phyloP scores from a whole-genome alignment of 2,888 invertebrate genomes.

The Drosophila prostipennis region DNA sequence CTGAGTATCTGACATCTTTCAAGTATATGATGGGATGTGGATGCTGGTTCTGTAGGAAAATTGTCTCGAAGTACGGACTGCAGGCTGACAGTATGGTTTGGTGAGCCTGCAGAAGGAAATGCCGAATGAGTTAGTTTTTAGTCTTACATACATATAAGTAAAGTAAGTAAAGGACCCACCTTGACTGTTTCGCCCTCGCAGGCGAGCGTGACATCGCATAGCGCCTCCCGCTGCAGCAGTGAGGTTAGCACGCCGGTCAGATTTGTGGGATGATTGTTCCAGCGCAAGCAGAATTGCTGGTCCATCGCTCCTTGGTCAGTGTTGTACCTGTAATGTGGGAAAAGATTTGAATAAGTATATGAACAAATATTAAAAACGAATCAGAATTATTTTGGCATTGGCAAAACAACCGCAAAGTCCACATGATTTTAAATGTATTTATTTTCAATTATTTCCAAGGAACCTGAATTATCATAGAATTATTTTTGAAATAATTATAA shows the following conservation, averaged over 20 bases:
- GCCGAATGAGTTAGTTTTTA: background rate
- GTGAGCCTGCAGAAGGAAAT: conserved; percentile 88
- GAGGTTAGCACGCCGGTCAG: conserved; percentile 95
- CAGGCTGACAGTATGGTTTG: conserved; percentile 97
- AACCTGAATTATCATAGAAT: too few relatives aligned
- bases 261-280: conserved; percentile 97
- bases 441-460: too few relatives aligned
- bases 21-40: conserved; percentile 96
- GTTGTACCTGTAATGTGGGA: conserved; percentile 81
- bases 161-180: conserved; percentile 82
- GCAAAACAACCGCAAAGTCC: background rate
- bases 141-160: too few relatives aligned
- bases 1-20: conserved; percentile 95
- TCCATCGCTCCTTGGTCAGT: conserved; percentile 87
- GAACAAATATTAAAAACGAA: background rate
- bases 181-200: conserved; percentile 95
- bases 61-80: conserved; percentile 96
- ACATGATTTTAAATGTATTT: too few relatives aligned
- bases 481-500: too few relatives aligned
- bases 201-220: conserved; percentile 96
- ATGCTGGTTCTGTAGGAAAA: conserved; percentile 94
- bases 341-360: background rate
- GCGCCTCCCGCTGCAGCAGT: conserved; percentile 93
- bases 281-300: conserved; percentile 95
- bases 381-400: background rate